phyloP scores from a whole-genome alignment of 2,888 invertebrate genomes.

The Coronaproctus castanopsis region DNA sequence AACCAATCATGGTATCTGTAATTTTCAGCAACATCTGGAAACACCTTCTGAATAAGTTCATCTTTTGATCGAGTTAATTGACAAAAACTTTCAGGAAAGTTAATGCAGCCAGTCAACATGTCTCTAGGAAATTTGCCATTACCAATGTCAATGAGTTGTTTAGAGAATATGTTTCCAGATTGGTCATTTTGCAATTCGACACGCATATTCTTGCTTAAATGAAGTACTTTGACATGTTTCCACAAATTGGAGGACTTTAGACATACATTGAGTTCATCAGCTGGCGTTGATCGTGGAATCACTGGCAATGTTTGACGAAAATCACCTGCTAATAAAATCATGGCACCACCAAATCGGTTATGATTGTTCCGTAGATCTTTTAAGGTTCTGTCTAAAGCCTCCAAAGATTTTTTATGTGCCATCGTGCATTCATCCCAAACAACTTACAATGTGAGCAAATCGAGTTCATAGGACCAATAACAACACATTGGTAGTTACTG shows the following conservation, averaged over 20 bases:
- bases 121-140: neutral
- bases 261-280: neutral
- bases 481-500: no score
- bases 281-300: neutral
- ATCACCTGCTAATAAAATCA: neutral
- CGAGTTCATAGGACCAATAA: no score
- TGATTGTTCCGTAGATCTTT: neutral
- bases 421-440: neutral
- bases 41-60: neutral
- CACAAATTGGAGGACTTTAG: no score
- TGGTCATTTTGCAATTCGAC: neutral
- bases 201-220: neutral
- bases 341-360: neutral
- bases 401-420: neutral
- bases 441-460: no score
- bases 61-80: neutral
- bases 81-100: neutral
- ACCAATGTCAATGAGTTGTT: neutral
- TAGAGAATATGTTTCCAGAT: neutral
- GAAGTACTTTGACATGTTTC: neutral
- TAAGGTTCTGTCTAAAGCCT: neutral
- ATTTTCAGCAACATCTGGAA: neutral
- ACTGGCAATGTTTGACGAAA: neutral
- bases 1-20: neutral
- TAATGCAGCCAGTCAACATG: neutral